Percentiles rank a stretch among this genome's conserved stretches.
Evolutionary conservation across 2,113 vertebrate genomes (phyloP).

Genomic region (Chloroceryle aenea): DNA sequence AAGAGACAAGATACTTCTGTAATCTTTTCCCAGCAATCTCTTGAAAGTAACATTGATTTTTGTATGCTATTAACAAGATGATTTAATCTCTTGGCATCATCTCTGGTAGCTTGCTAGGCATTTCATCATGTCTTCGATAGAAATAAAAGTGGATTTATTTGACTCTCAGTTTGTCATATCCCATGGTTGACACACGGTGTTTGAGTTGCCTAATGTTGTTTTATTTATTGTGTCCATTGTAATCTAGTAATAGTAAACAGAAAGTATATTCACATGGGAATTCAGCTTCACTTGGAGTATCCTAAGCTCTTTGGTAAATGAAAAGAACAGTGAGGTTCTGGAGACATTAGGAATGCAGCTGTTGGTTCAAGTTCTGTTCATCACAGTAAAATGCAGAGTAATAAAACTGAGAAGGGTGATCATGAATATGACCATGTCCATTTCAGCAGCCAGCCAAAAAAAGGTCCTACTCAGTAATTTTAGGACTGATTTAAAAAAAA

Average conservation of each 20-base stretch:
- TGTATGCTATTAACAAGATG: neutral
- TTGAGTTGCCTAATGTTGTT: neutral
- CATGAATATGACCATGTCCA: rapidly evolving
- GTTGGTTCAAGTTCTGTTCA: neutral
- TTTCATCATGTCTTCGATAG: neutral
- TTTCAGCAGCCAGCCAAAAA: neutral
- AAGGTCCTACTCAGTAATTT: neutral
- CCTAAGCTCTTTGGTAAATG: neutral
- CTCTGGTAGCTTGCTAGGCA: neutral
- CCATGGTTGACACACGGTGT: neutral
- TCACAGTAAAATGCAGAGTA: neutral
- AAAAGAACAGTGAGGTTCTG: neutral
- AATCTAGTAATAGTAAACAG: neutral
- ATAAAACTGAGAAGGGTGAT: neutral
- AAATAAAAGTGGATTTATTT: neutral
- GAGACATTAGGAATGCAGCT: neutral
- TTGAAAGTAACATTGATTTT: conserved; percentile 27
- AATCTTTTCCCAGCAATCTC: neutral
- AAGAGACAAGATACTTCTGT: neutral
- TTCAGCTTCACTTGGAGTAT: neutral
- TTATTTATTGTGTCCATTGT: neutral
- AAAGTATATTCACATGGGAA: neutral
- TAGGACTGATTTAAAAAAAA: neutral
- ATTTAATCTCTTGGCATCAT: neutral
- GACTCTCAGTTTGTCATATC: neutral